These are phyloP conservation scores for Hapalemur alaotrensis DNA, from an alignment of 2,797 vertebrate species.

Conservation along the genomic window DNA sequence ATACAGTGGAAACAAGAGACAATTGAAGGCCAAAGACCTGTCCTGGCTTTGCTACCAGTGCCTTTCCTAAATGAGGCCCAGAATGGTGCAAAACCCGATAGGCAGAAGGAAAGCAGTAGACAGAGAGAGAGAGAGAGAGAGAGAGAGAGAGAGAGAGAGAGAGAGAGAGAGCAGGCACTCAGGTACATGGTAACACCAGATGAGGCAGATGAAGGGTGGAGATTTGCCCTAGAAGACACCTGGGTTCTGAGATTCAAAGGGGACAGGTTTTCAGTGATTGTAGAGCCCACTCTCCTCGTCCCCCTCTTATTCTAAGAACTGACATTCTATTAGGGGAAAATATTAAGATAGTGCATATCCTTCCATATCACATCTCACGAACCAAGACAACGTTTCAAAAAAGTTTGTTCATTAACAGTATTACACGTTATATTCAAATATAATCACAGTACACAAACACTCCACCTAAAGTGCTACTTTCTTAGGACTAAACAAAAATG, in stretches of 20 bases:
- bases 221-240: background rate
- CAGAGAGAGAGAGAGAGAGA: background rate
- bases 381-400: background rate
- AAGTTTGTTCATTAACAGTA: background rate
- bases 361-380: background rate
- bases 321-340: background rate
- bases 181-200: background rate
- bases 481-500: background rate
- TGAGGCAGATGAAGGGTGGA: background rate
- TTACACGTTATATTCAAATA: background rate
- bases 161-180: too few species aligned
- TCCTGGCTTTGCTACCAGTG: background rate
- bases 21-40: background rate
- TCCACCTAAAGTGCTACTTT: background rate
- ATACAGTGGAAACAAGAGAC: background rate
- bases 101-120: background rate
- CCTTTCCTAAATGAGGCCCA: background rate
- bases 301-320: background rate
- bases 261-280: background rate
- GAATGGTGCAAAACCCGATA: background rate
- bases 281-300: fast-evolving
- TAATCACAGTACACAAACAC: background rate
- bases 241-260: background rate
- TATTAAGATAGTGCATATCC: background rate
- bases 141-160: background rate